phyloP scores from a whole-genome alignment of 2,888 invertebrate genomes.

The Lasioglossum leucozonium region DNA sequence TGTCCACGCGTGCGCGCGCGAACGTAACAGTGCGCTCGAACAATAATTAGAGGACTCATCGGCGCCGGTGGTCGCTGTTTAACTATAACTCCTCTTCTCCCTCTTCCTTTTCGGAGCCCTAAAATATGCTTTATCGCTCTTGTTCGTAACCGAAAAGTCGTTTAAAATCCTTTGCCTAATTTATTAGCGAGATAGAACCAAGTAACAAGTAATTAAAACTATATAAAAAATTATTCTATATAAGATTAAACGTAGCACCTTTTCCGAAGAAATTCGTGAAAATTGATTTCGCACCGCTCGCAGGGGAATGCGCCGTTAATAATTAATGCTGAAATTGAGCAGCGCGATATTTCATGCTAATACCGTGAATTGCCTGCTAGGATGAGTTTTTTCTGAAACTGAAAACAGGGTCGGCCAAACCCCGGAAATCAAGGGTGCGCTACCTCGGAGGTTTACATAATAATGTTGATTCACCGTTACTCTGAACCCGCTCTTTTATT shows the following conservation, averaged over 20 bases:
- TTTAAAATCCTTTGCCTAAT: too few relatives aligned
- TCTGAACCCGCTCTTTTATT: constrained; percentile 34
- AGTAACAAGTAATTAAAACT: neutral
- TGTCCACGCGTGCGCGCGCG: constrained; percentile 45
- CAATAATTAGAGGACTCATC: constrained; percentile 72
- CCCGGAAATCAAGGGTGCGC: constrained; percentile 86
- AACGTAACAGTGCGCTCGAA: constrained; percentile 56
- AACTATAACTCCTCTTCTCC: constrained; percentile 36
- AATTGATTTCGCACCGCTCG: neutral
- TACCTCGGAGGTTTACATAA: constrained; percentile 89
- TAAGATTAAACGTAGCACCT: neutral
- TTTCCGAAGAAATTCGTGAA: neutral
- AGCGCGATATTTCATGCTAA: constrained; percentile 65
- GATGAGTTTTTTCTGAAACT: constrained; percentile 48
- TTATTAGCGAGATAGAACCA: too few relatives aligned
- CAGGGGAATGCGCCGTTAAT: constrained; percentile 12
- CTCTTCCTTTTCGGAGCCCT: neutral
- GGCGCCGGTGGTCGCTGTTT: constrained; percentile 66
- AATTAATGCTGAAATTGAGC: constrained; percentile 32
- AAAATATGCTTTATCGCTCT: constrained; percentile 27
- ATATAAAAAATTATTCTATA: neutral
- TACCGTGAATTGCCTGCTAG: constrained; percentile 67
- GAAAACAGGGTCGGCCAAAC: constrained; percentile 47
- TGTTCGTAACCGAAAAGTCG: neutral
- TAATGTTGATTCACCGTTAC: constrained; percentile 87